Evolutionary conservation across 2,797 vertebrate genomes (phyloP), one percentile per base, ranked within the genome.

Genomic region (Malacoraja senta): DNA sequence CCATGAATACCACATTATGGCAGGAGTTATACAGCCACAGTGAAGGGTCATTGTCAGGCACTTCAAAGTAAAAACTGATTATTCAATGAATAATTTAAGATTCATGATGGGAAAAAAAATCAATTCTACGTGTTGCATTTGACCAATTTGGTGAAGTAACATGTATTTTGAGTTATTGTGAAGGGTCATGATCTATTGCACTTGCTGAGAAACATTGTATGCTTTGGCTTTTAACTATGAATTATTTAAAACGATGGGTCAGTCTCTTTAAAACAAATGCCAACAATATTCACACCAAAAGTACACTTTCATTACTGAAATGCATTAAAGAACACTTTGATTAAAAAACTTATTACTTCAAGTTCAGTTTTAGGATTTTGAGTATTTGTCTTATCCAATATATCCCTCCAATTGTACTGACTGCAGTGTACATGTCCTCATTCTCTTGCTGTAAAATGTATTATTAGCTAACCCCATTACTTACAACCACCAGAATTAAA

Each of bases 1-100:
- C 4, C 15, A 32, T 65, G 58, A 65, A 88, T 65, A 83, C 21
- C 53, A 17, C 61, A 86, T 7, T 32, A 21, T 26, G 58, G 53
- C 3, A 68, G 26, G 13, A 21, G 63, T 68, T 71, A 2, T 71
- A 91, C 10, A 74, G 38, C 71, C 38, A 92, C 68, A 53, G 71
- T 92, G 71, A 92, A 76, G 38, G 72, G 26, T 91, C 71, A 91
- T 4, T 9, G 17, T 35, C 88, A 92, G 90, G 90, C 71, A 92
- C 35, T 92, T 92, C 8, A 90, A 32, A 32, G 29, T 21, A 65
- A 17, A 88, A 88, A 68, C 26, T 86, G 3, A 86, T 65, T 32
- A 32, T 13, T 76, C 90, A 76, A 92, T 29, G 26, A 74, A 74
- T 21, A 91, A 19, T 10, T 19, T 21, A 35, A 71, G 71, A 53